These are phyloP conservation scores for Ephialtes manifestator DNA, from an alignment of 2,888 invertebrate genomes.

Conservation along the genomic window DNA sequence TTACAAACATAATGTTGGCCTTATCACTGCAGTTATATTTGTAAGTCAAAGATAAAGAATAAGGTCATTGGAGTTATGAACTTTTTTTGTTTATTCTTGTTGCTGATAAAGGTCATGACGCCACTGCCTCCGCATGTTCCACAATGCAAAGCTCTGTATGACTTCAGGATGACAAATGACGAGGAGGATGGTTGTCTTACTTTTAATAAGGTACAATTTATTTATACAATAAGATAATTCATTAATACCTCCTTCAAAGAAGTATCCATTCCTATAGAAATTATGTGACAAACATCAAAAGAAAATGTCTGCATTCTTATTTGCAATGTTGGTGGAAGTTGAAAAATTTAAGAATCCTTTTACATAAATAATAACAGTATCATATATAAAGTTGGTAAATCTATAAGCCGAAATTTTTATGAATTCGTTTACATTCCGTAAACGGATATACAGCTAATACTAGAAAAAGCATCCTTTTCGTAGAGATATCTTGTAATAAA, in stretches of 20 bases:
- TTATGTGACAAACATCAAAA: background rate
- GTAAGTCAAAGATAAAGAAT: constrained; percentile 27
- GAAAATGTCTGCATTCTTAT: background rate
- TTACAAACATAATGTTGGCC: background rate
- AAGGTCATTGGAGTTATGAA: constrained; percentile 22
- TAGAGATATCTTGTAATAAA: background rate
- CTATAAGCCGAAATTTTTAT: too few relatives aligned
- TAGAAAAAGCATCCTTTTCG: background rate
- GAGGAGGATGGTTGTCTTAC: constrained; percentile 97
- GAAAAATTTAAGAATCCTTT: too few relatives aligned
- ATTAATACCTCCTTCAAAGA: background rate
- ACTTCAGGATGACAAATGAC: constrained; percentile 95
- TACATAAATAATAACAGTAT: too few relatives aligned
- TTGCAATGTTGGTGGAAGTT: background rate
- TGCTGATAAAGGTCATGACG: constrained; percentile 89
- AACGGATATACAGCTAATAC: background rate
- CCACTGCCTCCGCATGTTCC: constrained; percentile 93
- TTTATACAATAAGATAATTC: background rate
- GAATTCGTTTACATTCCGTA: too few relatives aligned
- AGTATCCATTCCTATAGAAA: background rate
- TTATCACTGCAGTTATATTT: constrained; percentile 28
- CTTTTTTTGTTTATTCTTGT: constrained; percentile 60
- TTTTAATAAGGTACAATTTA: constrained; percentile 91
- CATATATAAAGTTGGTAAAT: too few relatives aligned
- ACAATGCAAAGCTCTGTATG: constrained; percentile 95